Conservation (phyloP, 2,113 vertebrate species). For the Vidua chalybeata region DNA sequence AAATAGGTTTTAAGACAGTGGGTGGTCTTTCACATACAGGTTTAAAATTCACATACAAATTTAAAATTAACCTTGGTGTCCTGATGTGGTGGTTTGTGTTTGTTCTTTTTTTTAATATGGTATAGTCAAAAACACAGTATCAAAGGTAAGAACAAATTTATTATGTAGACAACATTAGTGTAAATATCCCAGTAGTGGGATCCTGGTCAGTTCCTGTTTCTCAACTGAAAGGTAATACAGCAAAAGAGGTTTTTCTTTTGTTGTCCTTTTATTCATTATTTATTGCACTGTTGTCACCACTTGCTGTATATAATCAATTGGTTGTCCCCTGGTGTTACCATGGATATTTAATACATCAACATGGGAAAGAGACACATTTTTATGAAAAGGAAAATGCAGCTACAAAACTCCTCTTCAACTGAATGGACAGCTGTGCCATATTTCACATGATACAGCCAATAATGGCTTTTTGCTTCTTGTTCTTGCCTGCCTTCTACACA, state of each 20-base stretch:
- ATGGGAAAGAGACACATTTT: not conserved
- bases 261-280: not conserved
- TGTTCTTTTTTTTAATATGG: not conserved
- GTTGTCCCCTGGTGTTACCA: conserved; percentile 12
- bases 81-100: not conserved
- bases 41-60: not conserved
- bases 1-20: not conserved
- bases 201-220: not conserved
- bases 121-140: not conserved
- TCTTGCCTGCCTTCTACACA: not conserved
- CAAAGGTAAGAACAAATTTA: not conserved
- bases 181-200: not conserved
- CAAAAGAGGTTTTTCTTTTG: not conserved
- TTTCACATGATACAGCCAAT: not conserved
- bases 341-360: not conserved
- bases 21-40: not conserved
- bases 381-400: not conserved
- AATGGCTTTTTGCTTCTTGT: not conserved
- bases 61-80: not conserved
- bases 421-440: not conserved
- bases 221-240: not conserved
- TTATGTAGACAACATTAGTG: not conserved
- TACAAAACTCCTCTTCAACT: not conserved
- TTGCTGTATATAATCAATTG: not conserved
- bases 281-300: not conserved